These are phyloP conservation scores for Micronycteris hirsuta DNA, from an alignment of 2,113 vertebrate genomes.

Conservation along the genomic window DNA sequence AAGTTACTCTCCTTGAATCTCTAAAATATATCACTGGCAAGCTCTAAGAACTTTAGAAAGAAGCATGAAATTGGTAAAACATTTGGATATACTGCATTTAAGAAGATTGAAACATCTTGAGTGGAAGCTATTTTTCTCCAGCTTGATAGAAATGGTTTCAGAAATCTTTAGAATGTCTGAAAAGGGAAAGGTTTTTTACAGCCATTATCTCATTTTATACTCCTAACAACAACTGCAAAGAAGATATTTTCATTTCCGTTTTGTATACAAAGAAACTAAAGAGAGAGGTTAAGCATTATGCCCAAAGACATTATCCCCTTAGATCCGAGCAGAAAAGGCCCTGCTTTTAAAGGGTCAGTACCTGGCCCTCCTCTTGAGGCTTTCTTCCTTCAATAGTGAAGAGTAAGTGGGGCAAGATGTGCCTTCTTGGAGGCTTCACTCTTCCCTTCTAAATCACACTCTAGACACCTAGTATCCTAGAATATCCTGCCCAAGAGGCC, in stretches of 20 bases:
- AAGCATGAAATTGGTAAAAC: background rate
- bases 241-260: background rate
- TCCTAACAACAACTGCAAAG: background rate
- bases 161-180: background rate
- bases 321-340: background rate
- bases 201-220: background rate
- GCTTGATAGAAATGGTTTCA: background rate
- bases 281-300: background rate
- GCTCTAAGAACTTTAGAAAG: background rate
- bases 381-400: background rate
- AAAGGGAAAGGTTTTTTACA: background rate
- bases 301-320: background rate
- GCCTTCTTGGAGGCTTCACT: background rate
- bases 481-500: background rate
- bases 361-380: background rate
- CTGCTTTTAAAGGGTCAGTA: background rate
- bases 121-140: background rate
- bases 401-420: background rate
- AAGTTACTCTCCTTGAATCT: background rate
- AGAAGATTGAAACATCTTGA: background rate
- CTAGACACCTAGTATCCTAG: background rate
- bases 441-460: background rate
- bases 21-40: background rate
- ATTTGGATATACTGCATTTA: background rate
- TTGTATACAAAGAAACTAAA: background rate